Evolutionary conservation across 37 sponge, comb jelly and placozoan genomes (phyloP).

Genomic region (Aplysina aerophoba): DNA sequence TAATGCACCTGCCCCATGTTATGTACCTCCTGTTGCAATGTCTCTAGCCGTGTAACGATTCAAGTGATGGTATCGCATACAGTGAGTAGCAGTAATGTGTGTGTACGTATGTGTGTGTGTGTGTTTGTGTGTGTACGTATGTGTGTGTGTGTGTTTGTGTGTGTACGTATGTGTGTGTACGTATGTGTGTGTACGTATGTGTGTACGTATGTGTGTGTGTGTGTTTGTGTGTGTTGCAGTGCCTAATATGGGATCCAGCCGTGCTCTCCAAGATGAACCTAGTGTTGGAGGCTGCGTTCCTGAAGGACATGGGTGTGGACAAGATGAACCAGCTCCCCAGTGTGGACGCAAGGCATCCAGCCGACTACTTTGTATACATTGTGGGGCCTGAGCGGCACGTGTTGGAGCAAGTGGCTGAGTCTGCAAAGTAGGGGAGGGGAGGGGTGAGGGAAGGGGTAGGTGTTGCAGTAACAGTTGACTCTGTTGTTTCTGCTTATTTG

Average conservation of each 20-base stretch:
- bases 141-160: too few relatives aligned
- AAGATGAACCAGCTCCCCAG: conserved; percentile 76
- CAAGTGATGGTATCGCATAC: too few relatives aligned
- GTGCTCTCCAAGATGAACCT: conserved; percentile 37
- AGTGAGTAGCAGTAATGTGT: too few relatives aligned
- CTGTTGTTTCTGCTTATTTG: not conserved
- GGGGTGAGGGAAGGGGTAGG: too few relatives aligned
- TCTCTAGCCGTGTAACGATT: too few relatives aligned
- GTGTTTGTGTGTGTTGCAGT: too few relatives aligned
- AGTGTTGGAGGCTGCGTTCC: conserved; percentile 20
- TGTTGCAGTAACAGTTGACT: not conserved
- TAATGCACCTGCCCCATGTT: too few relatives aligned
- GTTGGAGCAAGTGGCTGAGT: conserved; percentile 59
- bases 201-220: too few relatives aligned
- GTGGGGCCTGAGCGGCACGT: conserved; percentile 51
- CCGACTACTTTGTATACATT: conserved; percentile 60
- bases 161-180: conserved; percentile 4
- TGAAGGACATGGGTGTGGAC: conserved; percentile 59
- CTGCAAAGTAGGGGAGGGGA: conserved; percentile 51
- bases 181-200: not conserved
- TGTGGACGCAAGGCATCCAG: conserved; percentile 31
- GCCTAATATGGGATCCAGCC: conserved; percentile 35
- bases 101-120: too few relatives aligned
- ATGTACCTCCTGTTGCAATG: too few relatives aligned
- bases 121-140: too few relatives aligned